Evolutionary conservation across 2,113 vertebrate genomes (phyloP).

Genomic region (Etheostoma cragini): DNA sequence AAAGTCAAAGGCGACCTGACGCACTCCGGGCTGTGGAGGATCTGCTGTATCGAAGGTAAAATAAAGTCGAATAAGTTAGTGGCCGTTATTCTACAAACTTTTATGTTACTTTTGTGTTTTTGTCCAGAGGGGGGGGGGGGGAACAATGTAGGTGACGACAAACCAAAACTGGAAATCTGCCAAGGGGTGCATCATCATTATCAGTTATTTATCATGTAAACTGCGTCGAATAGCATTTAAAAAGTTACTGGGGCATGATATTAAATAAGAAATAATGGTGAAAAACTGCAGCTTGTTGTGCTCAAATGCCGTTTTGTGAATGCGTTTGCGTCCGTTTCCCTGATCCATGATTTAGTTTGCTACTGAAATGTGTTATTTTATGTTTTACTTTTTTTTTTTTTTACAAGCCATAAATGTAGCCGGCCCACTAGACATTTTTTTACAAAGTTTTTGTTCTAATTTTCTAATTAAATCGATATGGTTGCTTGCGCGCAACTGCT

Average conservation of each 20-base stretch:
- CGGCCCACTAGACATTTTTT: neutral
- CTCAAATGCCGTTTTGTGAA: neutral
- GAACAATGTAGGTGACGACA: neutral
- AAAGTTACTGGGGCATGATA: neutral
- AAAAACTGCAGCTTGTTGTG: conserved; percentile 30
- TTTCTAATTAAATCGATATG: neutral
- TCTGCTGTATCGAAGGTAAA: conserved; percentile 96
- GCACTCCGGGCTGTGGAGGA: conserved; percentile 95
- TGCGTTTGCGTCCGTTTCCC: neutral
- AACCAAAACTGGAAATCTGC: neutral
- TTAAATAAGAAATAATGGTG: neutral
- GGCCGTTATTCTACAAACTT: conserved; percentile 20
- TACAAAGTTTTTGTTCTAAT: neutral
- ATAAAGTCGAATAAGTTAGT: conserved; percentile 3
- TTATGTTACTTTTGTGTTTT: neutral
- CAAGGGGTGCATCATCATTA: neutral
- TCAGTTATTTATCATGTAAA: neutral
- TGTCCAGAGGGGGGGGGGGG: neutral
- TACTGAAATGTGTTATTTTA: neutral
- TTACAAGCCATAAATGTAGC: neutral
- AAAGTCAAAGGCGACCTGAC: conserved; percentile 89
- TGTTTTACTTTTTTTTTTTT: neutral
- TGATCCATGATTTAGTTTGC: neutral
- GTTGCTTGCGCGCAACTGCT: conserved; percentile 11
- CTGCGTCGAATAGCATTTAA: neutral